Percentiles rank a stretch among this genome's conserved stretches.
Evolutionary conservation across 2,888 invertebrate genomes (phyloP).

Genomic region (Myopa testacea): DNA sequence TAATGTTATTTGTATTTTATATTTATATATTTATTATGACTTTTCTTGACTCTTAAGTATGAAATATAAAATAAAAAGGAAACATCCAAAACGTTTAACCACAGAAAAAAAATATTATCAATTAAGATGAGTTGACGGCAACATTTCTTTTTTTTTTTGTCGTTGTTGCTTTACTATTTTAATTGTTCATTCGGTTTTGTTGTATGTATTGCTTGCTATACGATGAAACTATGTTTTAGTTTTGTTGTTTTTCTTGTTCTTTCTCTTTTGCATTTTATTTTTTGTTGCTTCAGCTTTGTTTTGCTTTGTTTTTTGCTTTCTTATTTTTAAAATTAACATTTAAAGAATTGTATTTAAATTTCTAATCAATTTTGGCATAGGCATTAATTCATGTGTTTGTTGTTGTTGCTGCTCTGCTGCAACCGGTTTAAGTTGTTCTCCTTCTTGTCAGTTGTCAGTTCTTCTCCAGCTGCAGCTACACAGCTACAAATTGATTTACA

Average conservation of each 20-base stretch:
- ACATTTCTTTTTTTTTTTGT: not conserved
- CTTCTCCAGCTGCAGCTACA: slow-evolving; percentile 1
- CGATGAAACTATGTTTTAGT: not conserved
- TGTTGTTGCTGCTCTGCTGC: slow-evolving; percentile 18
- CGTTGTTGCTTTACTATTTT: not conserved
- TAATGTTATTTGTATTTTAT: slow-evolving; percentile 22
- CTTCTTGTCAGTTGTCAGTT: not conserved
- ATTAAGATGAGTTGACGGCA: not conserved
- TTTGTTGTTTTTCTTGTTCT: not conserved
- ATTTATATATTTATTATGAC: slow-evolving; percentile 15
- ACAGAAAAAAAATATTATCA: not conserved
- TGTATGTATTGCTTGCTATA: slow-evolving; percentile 6
- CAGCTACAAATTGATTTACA: slow-evolving; percentile 44
- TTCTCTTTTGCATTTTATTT: not conserved
- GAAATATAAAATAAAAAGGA: slow-evolving; percentile 2
- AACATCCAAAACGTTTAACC: slow-evolving; percentile 1
- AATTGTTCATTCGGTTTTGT: not conserved
- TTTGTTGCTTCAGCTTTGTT: not conserved
- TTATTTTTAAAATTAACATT: not conserved
- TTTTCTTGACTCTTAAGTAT: slow-evolving; percentile 1
- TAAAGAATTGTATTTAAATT: slow-evolving; percentile 28
- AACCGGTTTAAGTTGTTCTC: not conserved
- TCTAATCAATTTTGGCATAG: slow-evolving; percentile 44
- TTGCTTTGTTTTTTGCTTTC: not conserved
- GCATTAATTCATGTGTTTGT: slow-evolving; percentile 34